Evolutionary conservation across 2,888 invertebrate species (phyloP).

Genomic region (Helleia helle): DNA sequence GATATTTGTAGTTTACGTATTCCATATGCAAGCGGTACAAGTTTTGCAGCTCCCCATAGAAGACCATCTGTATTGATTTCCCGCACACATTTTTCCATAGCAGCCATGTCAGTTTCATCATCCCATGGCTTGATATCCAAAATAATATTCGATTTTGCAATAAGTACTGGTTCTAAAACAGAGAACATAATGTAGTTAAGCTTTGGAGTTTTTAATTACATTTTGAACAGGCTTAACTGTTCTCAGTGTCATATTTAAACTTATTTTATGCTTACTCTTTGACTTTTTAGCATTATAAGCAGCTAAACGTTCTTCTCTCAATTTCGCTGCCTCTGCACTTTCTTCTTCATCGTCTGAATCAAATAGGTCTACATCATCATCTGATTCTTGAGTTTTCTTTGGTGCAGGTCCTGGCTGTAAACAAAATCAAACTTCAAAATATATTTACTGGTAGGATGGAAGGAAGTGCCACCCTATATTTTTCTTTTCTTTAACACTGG

Average conservation of each 20-base stretch:
- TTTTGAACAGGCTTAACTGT: no score
- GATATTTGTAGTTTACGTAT: slow-evolving; percentile 94
- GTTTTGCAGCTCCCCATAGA: slow-evolving; percentile 94
- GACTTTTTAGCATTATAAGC: slow-evolving; percentile 94
- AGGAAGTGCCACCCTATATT: no score
- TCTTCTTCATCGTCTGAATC: slow-evolving; percentile 85
- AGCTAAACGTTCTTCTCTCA: slow-evolving; percentile 87
- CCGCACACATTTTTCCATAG: slow-evolving; percentile 86
- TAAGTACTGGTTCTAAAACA: slow-evolving; percentile 82
- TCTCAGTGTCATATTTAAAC: no score
- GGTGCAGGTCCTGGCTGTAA: slow-evolving; percentile 32
- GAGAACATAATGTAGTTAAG: slow-evolving; percentile 10
- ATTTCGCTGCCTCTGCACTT: slow-evolving; percentile 81
- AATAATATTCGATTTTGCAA: slow-evolving; percentile 96
- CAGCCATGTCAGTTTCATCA: slow-evolving; percentile 94
- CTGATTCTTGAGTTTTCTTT: slow-evolving; percentile 43
- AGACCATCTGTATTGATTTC: slow-evolving; percentile 88
- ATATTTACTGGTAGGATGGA: no score
- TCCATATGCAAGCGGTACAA: slow-evolving; percentile 93
- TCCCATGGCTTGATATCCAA: slow-evolving; percentile 96
- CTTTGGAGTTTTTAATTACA: no score
- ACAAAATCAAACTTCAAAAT: no score
- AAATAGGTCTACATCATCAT: slow-evolving; percentile 87
- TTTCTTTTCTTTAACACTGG: no score
- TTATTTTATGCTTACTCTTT: slow-evolving; percentile 81